Conservation (phyloP, 2,888 invertebrate species). For the Drosophila monieri region DNA sequence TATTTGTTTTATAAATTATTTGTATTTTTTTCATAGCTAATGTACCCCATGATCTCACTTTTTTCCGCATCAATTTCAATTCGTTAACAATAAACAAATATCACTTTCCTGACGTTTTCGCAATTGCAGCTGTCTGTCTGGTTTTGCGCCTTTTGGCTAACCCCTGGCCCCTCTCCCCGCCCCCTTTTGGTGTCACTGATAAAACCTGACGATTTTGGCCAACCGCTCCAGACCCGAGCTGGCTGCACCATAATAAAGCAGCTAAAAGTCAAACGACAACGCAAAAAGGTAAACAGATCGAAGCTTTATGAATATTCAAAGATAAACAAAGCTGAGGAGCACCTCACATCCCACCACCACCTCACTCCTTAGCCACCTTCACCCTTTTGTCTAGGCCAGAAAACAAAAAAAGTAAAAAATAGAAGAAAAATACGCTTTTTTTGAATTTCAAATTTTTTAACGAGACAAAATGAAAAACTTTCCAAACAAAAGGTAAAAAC, state of each 20-base stretch:
- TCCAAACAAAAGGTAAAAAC: conserved; percentile 69
- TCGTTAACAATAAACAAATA: conserved; percentile 62
- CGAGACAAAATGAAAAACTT: conserved; percentile 78
- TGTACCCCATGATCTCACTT: background rate
- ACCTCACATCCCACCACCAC: conserved; percentile 3
- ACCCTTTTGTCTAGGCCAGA: conserved; percentile 45
- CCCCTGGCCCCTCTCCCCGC: conserved; percentile 7
- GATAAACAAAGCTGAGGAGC: conserved; percentile 54
- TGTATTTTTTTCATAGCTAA: background rate
- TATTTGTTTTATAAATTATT: background rate
- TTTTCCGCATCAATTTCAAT: conserved; percentile 30
- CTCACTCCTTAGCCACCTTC: conserved; percentile 11
- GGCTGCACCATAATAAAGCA: conserved; percentile 59
- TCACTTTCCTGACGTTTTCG: conserved; percentile 58
- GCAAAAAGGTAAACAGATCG: conserved; percentile 72
- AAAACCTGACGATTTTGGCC: conserved; percentile 56
- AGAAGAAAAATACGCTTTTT: conserved; percentile 41
- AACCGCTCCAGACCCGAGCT: conserved; percentile 1
- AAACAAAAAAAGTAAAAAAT: background rate
- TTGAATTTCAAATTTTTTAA: conserved; percentile 74
- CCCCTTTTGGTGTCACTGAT: conserved; percentile 33
- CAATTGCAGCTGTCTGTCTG: conserved; percentile 61
- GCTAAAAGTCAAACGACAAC: conserved; percentile 69
- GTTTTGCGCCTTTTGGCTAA: conserved; percentile 29
- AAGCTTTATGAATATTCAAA: conserved; percentile 80